phyloP scores from a whole-genome alignment of 2,888 invertebrate genomes.

The Agonopterix alstromeriana region DNA sequence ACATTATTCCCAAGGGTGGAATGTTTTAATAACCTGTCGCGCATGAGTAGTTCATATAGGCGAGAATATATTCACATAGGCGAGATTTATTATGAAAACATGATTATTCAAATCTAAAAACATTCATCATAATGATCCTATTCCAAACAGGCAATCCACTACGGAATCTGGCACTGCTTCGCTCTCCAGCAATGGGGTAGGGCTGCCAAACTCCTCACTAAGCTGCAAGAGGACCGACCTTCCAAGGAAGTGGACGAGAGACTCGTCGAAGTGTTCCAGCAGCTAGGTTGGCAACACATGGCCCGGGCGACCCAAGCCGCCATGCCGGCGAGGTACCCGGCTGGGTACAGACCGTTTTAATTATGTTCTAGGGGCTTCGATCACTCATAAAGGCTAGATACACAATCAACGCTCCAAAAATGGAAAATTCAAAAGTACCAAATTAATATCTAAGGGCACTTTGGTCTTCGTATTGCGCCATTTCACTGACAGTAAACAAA shows the following conservation, averaged over 20 bases:
- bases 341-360: conserved; percentile 83
- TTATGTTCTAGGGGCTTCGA: not conserved
- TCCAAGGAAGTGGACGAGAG: conserved; percentile 83
- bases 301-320: conserved; percentile 72
- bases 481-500: too few relatives aligned
- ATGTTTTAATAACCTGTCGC: too few relatives aligned
- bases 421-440: not conserved
- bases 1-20: too few relatives aligned
- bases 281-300: conserved; percentile 85
- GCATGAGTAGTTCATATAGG: too few relatives aligned
- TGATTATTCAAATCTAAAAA: too few relatives aligned
- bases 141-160: conserved; percentile 80
- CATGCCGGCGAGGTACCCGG: conserved; percentile 82
- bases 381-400: not conserved
- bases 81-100: too few relatives aligned
- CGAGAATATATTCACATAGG: too few relatives aligned
- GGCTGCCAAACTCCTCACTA: conserved; percentile 84
- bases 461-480: too few relatives aligned
- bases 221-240: conserved; percentile 89
- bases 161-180: conserved; percentile 90
- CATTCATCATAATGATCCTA: too few relatives aligned
- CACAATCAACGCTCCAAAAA: not conserved
- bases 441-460: too few relatives aligned
- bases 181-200: conserved; percentile 88
- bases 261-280: conserved; percentile 78